Base-by-base conservation (phyloP, 1,140 invertebrate genomes). In the Drosophila tani region DNA sequence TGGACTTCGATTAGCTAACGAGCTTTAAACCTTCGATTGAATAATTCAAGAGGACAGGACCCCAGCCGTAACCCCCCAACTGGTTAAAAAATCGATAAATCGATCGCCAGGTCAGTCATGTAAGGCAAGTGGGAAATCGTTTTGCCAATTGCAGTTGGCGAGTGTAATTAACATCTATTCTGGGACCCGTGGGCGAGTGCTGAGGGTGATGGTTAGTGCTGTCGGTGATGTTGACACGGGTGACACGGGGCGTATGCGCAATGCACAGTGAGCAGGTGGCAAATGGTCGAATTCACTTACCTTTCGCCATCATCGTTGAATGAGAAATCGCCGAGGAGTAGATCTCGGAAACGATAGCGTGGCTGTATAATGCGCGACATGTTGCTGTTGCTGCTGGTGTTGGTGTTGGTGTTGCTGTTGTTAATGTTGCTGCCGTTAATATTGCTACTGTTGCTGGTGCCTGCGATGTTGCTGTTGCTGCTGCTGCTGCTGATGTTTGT, bases 291-390 rank as follows among this genome's bases (percentile, higher is more conserved):
- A 47, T 75, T 63, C 59, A 86, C 84, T 90, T 85, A 90, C 85
- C 85, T 90, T 82, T 90, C 85, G 5, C 96, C 96, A 76, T 96
- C 96, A 84, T 97, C 96, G 85, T 95, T 95, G 92, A 96, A 96
- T 24, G 95, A 95, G 85, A 96, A 96, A 93, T 97, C 96, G 45
- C 96, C 96, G 74, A 96, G 94, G 68, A 97, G 95, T 69, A 97
- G 94, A 93, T 97, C 96, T 58, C 96, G 94, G 75, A 97, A 95
- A 29, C 96, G 94, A 93, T 97, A 97, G 68, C 96, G 79, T 67
- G 93, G 92, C 55, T 92, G 86, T 78, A 91, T 85, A 75, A 92
- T 91, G 84, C 78, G 85, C 67, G 85, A 90, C 85, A 88, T 92
- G 60, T 83, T 91, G 80, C 45, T 91, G 68, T 47, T 75, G 70